These are phyloP conservation scores for Trichoplusia ni DNA, from an alignment of 1,140 invertebrate genomes.

Conservation along the genomic window DNA sequence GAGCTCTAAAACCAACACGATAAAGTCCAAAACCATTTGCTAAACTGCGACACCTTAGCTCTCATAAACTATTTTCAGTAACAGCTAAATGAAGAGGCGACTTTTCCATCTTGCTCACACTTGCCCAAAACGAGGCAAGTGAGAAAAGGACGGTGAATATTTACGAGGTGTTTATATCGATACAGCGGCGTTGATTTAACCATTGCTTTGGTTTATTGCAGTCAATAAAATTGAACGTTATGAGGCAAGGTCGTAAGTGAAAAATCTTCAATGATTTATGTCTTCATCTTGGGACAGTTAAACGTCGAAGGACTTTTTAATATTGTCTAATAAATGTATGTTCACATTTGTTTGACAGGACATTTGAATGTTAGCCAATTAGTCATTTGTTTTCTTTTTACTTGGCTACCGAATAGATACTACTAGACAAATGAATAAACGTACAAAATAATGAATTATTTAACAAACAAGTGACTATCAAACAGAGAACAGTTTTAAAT, in stretches of 20 bases:
- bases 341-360: background rate
- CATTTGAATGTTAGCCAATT: background rate
- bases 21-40: conserved; percentile 47
- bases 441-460: too few species aligned
- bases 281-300: conserved; percentile 62
- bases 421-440: too few species aligned
- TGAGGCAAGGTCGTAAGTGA: conserved; percentile 77
- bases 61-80: conserved; percentile 79
- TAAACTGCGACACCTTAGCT: conserved; percentile 40
- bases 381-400: background rate
- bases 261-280: conserved; percentile 73
- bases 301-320: background rate
- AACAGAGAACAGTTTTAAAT: too few species aligned
- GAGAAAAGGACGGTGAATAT: conserved; percentile 61
- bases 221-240: conserved; percentile 80
- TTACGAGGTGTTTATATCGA: conserved; percentile 78
- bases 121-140: conserved; percentile 31
- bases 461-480: too few species aligned
- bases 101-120: conserved; percentile 47
- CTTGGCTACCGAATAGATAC: background rate
- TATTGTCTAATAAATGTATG: background rate
- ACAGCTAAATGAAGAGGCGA: conserved; percentile 64
- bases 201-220: conserved; percentile 80
- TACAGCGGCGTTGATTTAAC: conserved; percentile 78
- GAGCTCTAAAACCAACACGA: conserved; percentile 29